phyloP scores from a whole-genome alignment of 2,797 vertebrate species.

The Diplodus puntazzo region DNA sequence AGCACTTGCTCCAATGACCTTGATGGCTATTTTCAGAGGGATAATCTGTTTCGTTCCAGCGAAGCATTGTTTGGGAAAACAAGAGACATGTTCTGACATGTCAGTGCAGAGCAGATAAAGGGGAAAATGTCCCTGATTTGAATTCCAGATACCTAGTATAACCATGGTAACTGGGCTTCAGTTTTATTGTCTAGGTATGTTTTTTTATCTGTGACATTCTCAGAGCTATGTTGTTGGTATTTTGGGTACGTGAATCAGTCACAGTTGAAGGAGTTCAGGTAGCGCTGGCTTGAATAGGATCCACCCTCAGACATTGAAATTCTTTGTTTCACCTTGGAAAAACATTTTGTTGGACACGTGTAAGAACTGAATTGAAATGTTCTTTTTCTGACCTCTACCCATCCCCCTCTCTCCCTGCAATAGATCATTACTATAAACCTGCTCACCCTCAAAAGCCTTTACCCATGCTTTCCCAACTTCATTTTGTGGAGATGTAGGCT shows the following conservation, averaged over 20 bases:
- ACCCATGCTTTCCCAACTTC: conserved; percentile 1
- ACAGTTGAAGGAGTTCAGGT: conserved; percentile 21
- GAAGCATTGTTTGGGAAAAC: conserved; percentile 50
- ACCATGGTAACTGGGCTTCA: conserved; percentile 53
- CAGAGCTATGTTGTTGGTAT: conserved; percentile 1
- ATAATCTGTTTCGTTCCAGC: conserved; percentile 62
- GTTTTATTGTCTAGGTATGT: conserved; percentile 17
- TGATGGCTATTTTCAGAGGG: conserved; percentile 50
- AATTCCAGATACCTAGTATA: conserved; percentile 47
- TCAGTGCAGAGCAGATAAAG: conserved; percentile 31
- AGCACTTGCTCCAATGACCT: conserved; percentile 49
- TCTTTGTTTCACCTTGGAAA: not conserved
- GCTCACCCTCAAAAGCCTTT: not conserved
- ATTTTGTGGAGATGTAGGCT: conserved; percentile 51
- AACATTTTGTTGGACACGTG: not conserved
- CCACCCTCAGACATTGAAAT: not conserved
- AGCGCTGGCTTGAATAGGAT: conserved; percentile 16
- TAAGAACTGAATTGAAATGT: not conserved
- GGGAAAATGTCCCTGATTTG: conserved; percentile 32
- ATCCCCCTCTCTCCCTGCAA: not conserved
- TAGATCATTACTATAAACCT: not conserved
- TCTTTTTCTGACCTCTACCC: not conserved
- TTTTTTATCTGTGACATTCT: conserved; percentile 35
- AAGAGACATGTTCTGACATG: conserved; percentile 64
- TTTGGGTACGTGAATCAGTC: conserved; percentile 14